Conservation (phyloP, 2,888 invertebrate species). For the Geotrupes spiniger region DNA sequence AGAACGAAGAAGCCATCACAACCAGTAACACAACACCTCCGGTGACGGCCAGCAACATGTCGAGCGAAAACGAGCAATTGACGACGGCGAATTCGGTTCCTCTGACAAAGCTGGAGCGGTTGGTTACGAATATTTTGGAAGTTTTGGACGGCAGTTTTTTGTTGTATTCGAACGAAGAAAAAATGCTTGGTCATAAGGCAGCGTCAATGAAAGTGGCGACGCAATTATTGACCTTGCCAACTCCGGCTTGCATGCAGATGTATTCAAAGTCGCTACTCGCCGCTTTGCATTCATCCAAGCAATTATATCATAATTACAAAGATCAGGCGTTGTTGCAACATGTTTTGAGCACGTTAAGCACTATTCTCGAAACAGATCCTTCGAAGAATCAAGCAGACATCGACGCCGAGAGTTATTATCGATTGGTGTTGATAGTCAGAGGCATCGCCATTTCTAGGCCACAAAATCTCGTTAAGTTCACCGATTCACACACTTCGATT, state of each 20-base stretch:
- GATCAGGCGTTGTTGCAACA: conserved; percentile 83
- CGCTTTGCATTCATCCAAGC: conserved; percentile 70
- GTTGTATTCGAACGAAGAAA: conserved; percentile 54
- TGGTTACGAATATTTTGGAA: conserved; percentile 66
- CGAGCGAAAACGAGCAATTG: conserved; percentile 47
- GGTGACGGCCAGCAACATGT: conserved; percentile 34
- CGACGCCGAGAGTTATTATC: conserved; percentile 89
- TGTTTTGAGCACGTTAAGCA: conserved; percentile 65
- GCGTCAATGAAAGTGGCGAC: conserved; percentile 66
- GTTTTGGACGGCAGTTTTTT: conserved; percentile 72
- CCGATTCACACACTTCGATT: conserved; percentile 58
- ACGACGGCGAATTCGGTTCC: conserved; percentile 43
- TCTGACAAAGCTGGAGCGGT: conserved; percentile 60
- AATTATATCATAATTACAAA: conserved; percentile 84
- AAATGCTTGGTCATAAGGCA: conserved; percentile 51
- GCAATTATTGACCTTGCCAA: conserved; percentile 64
- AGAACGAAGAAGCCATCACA: conserved; percentile 69
- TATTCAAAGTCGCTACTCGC: conserved; percentile 81
- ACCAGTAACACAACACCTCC: conserved; percentile 37
- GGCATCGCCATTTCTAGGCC: conserved; percentile 83
- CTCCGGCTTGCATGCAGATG: conserved; percentile 68
- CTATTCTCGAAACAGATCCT: conserved; percentile 56
- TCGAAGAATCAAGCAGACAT: conserved; percentile 65
- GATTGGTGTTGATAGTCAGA: conserved; percentile 78
- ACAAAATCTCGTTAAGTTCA: conserved; percentile 70